These are phyloP conservation scores for Myotis brandtii DNA, from an alignment of 2,113 vertebrate genomes.

Conservation along the genomic window DNA sequence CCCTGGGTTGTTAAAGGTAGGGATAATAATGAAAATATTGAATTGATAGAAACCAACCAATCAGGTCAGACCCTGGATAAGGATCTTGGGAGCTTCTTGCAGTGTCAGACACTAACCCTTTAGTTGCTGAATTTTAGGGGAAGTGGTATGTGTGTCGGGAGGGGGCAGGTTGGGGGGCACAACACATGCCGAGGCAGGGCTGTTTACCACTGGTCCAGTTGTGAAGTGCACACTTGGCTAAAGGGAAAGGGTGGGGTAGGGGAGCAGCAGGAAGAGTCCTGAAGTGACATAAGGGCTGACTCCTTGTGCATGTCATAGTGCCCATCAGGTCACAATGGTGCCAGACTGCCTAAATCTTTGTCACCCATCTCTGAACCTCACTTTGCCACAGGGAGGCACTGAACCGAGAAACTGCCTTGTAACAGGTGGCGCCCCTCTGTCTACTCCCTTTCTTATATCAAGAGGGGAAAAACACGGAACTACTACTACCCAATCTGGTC, in stretches of 20 bases:
- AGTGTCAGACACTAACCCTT: neutral
- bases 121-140: neutral
- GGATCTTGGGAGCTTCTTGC: neutral
- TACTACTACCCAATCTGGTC: slow-evolving; percentile 61
- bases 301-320: slow-evolving; percentile 60
- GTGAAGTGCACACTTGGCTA: neutral
- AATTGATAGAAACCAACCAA: neutral
- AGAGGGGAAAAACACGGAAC: slow-evolving; percentile 79
- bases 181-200: neutral
- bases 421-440: slow-evolving; percentile 49
- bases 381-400: slow-evolving; percentile 79
- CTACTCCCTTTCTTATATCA: slow-evolving; percentile 79
- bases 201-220: neutral
- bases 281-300: slow-evolving; percentile 31
- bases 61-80: neutral
- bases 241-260: neutral
- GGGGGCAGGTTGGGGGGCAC: too few species aligned
- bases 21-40: neutral
- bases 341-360: slow-evolving; percentile 6
- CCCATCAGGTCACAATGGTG: slow-evolving; percentile 67
- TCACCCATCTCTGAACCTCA: slow-evolving; percentile 42
- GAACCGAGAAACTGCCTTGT: slow-evolving; percentile 75
- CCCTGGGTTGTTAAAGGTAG: neutral
- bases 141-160: neutral
- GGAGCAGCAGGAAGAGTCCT: neutral